Evolutionary conservation across 35 echinoderm and acorn worm genomes (phyloP).

Genomic region (Patiria miniata): DNA sequence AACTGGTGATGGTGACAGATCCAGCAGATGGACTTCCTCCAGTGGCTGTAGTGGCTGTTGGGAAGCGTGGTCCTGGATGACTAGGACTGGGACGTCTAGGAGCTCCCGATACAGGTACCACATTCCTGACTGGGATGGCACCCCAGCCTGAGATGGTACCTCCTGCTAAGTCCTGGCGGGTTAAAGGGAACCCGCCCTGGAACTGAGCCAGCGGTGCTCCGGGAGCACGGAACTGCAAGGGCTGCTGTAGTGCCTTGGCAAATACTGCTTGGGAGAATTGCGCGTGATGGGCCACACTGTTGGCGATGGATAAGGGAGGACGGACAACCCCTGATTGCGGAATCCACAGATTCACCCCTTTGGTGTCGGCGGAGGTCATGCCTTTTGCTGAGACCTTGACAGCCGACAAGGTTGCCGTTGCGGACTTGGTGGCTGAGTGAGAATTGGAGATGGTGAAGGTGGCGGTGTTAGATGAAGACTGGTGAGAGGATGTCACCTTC

Average conservation of each 20-base stretch:
- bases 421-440: slow-evolving; percentile 26
- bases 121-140: not conserved
- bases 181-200: slow-evolving; percentile 11
- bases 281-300: not conserved
- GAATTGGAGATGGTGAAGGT: slow-evolving; percentile 57
- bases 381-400: slow-evolving; percentile 5
- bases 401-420: slow-evolving; percentile 14
- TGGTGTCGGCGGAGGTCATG: not conserved
- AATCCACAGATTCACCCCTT: slow-evolving; percentile 2
- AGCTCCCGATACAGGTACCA: not conserved
- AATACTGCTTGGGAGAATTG: slow-evolving; percentile 22
- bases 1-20: not conserved
- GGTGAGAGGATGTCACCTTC: slow-evolving; percentile 38
- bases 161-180: not conserved
- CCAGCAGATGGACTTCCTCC: slow-evolving; percentile 10
- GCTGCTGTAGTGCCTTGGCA: slow-evolving; percentile 20
- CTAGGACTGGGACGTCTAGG: slow-evolving; percentile 1
- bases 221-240: slow-evolving; percentile 25
- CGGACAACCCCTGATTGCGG: not conserved
- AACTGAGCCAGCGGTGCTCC: slow-evolving; percentile 35
- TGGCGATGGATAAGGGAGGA: slow-evolving; percentile 1
- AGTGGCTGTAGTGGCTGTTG: slow-evolving; percentile 10
- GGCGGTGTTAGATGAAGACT: slow-evolving; percentile 26
- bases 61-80: not conserved
- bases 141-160: slow-evolving; percentile 18